Evolutionary conservation across 2,113 vertebrate species (phyloP), one percentile per base, ranked within the genome.

Genomic region (Chamaetylas fuelleborni): DNA sequence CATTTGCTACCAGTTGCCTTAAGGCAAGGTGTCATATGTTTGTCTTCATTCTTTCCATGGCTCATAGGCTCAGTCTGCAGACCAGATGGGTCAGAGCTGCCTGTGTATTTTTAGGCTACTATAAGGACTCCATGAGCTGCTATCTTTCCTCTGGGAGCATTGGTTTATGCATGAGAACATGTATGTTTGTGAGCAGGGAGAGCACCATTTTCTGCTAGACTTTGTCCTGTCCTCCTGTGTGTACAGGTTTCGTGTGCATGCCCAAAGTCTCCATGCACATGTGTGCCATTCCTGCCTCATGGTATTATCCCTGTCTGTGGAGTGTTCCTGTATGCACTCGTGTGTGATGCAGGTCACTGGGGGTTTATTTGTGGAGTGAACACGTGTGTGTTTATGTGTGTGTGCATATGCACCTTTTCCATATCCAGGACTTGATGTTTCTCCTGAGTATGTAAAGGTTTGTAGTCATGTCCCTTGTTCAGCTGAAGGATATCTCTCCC

Each of bases 101-200:
- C 65, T 73, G 85, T 51, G 80, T 88, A 78, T 93, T 92, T 95
- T 91, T 86, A 84, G 85, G 92, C 50, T 94, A 47, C 62, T 93
- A 12, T 31, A 47, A 90, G 45, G 64, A 43, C 60, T 90, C 47
- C 65, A 51, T 67, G 64, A 88, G 60, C n/a, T 70, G 56, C 36
- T 80, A 3, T 54, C 34, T 74, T 83, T 94, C 67, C 67, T 88
- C 67, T 85, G 85, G 62, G 43, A 90, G 42, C 12, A 16, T 14
- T 83, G 77, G 13, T 82, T 58, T 86, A 60, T 91, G 84, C 74
- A 87, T 50, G 51, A 94, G 74, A 81, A 83, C 86, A 73, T 74
- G 69, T 40, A 57, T 86, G 83, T 78, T 60, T 60, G 23, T n/a
- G 31, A 73, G 24, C 33, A 86, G 34, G 45, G 45, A 50, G 33